Evolutionary conservation across 2,113 vertebrate species (phyloP).

Genomic region (Dendrocopos noguchii): DNA sequence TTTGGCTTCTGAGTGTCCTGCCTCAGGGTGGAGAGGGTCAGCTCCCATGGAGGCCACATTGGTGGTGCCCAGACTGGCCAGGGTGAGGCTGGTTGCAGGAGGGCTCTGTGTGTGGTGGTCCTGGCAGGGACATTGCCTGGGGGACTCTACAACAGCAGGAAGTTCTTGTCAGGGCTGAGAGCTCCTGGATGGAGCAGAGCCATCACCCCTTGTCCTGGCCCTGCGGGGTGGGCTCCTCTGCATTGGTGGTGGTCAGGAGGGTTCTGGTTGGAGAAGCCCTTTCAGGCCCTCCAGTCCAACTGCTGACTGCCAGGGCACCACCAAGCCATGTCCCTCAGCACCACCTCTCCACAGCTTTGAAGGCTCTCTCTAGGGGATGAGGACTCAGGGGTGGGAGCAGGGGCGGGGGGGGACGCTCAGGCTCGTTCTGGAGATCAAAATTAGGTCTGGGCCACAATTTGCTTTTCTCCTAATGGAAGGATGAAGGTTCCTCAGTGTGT

Average conservation of each 20-base stretch:
- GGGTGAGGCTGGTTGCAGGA: background rate
- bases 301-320: background rate
- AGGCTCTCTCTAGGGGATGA: background rate
- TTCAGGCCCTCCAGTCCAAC: background rate
- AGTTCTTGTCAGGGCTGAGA: background rate
- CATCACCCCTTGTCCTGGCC: too few species aligned
- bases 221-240: too few species aligned
- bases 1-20: too few species aligned
- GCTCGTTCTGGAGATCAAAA: background rate
- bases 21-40: background rate
- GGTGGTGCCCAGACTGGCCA: background rate
- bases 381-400: too few species aligned
- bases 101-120: accelerated
- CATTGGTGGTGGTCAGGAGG: too few species aligned
- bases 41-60: accelerated
- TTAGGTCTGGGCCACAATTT: accelerated
- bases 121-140: accelerated
- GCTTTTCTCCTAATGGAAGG: accelerated
- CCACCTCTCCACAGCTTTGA: background rate
- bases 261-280: background rate
- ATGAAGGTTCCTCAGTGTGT: background rate
- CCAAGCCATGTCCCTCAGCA: background rate
- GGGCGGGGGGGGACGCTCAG: accelerated
- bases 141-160: background rate
- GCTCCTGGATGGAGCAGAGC: background rate